These are phyloP conservation scores for Cherax quadricarinatus DNA, from an alignment of 1,140 invertebrate genomes.

Conservation along the genomic window DNA sequence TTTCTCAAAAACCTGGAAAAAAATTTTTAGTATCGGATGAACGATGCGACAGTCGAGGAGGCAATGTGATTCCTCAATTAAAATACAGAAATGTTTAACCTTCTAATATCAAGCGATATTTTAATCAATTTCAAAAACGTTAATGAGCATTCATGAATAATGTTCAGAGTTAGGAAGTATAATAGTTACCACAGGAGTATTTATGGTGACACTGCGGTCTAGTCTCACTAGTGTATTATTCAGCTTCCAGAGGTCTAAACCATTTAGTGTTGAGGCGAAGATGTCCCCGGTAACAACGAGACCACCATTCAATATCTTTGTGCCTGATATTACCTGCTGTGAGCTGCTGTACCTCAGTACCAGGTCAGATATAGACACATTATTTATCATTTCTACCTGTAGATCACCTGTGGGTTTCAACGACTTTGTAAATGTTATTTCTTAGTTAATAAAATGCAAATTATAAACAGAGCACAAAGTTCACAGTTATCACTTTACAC, in stretches of 20 bases:
- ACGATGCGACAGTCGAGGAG: no score
- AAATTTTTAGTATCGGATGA: not conserved
- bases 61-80: no score
- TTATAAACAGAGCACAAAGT: no score
- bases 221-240: constrained; percentile 24
- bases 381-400: not conserved
- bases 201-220: not conserved
- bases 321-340: constrained; percentile 15
- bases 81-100: no score
- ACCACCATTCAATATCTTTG: constrained; percentile 30
- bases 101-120: no score
- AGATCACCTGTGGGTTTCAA: not conserved
- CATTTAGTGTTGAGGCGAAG: constrained; percentile 10
- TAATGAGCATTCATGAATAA: no score
- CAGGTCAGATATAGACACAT: constrained; percentile 23
- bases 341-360: not conserved
- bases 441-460: no score
- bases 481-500: not conserved
- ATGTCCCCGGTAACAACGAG: constrained; percentile 26
- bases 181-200: not conserved
- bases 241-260: constrained; percentile 18
- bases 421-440: no score
- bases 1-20: not conserved
- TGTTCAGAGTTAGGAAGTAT: not conserved
- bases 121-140: no score